These are phyloP conservation scores for Nebria salina DNA, from an alignment of 2,888 invertebrate species.

Conservation along the genomic window DNA sequence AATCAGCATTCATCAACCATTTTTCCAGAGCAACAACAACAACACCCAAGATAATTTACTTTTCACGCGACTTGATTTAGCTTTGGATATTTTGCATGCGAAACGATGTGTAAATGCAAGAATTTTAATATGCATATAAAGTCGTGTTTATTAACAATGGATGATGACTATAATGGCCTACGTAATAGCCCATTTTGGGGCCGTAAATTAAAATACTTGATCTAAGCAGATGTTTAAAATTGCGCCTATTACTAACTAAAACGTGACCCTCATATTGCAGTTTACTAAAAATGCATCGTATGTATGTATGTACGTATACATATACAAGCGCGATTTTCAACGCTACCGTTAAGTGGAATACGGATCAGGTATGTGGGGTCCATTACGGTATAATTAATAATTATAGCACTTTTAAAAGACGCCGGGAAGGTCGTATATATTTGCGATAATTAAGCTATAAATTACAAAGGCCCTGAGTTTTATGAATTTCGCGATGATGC, in stretches of 20 bases:
- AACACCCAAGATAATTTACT: constrained; percentile 21
- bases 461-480: constrained; percentile 32
- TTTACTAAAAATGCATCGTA: constrained; percentile 30
- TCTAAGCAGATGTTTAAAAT: constrained; percentile 47
- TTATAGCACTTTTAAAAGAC: constrained; percentile 46
- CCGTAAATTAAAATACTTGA: constrained; percentile 44
- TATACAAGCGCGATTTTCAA: constrained; percentile 17
- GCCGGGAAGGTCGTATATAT: constrained; percentile 33
- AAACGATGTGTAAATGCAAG: constrained; percentile 28
- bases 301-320: constrained; percentile 9
- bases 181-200: constrained; percentile 36
- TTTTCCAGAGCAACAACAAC: background rate
- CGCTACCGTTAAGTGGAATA: constrained; percentile 8
- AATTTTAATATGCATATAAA: constrained; percentile 39
- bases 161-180: constrained; percentile 44
- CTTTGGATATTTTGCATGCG: constrained; percentile 18
- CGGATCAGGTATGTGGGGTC: constrained; percentile 11
- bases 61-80: constrained; percentile 19
- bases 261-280: constrained; percentile 38
- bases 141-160: constrained; percentile 41
- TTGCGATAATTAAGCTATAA: constrained; percentile 46
- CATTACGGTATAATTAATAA: constrained; percentile 46
- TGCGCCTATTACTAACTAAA: constrained; percentile 39
- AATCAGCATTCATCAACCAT: background rate
- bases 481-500: constrained; percentile 40